Conservation (phyloP, 2,888 invertebrate genomes). For the Monochamus alternatus region DNA sequence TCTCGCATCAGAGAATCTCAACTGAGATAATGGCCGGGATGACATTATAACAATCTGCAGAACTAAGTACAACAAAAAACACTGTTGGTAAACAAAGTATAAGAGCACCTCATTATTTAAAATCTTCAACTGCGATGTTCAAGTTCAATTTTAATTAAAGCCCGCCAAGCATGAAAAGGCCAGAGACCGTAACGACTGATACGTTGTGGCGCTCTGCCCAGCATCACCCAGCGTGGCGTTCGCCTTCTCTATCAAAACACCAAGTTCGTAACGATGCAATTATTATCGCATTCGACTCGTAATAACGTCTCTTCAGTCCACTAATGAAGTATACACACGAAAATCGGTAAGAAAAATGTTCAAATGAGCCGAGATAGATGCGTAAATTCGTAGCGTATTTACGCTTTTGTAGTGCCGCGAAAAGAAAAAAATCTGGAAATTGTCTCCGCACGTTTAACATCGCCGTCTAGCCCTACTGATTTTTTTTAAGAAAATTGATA, state of each 20-base stretch:
- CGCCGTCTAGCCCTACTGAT: no score
- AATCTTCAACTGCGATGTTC: conserved; percentile 56
- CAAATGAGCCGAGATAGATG: no score
- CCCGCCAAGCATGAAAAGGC: conserved; percentile 53
- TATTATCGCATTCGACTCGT: conserved; percentile 9
- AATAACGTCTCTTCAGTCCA: conserved; percentile 2
- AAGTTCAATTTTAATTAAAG: conserved; percentile 57
- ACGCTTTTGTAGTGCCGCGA: no score
- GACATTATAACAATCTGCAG: background rate
- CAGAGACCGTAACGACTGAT: conserved; percentile 51
- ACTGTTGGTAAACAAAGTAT: conserved; percentile 26
- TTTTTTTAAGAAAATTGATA: no score
- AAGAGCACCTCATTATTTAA: conserved; percentile 41
- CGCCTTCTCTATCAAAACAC: conserved; percentile 44
- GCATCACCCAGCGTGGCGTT: conserved; percentile 45
- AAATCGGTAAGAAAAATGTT: no score
- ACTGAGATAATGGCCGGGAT: background rate
- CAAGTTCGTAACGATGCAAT: conserved; percentile 20
- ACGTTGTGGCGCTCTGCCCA: conserved; percentile 48
- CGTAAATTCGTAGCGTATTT: no score
- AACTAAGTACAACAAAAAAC: conserved; percentile 11
- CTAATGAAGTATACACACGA: no score
- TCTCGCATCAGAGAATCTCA: no score
- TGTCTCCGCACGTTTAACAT: no score
- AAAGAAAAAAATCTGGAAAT: no score